Evolutionary conservation across 2,888 invertebrate species (phyloP).

Genomic region (Drosophila antonietae): DNA sequence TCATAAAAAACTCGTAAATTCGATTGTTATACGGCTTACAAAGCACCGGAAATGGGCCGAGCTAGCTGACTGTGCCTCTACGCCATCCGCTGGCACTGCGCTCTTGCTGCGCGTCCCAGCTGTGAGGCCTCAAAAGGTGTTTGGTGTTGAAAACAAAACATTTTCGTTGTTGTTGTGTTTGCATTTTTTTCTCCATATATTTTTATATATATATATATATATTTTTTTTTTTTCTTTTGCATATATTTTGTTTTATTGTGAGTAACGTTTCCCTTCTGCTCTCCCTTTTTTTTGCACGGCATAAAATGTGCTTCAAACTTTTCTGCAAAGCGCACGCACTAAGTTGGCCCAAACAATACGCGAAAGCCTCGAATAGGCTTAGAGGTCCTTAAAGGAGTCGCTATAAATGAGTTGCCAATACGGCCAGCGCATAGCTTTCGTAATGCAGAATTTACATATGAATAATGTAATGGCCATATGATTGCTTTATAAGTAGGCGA

Average conservation of each 20-base stretch:
- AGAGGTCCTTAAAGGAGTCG: constrained; percentile 34
- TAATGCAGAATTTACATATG: constrained; percentile 38
- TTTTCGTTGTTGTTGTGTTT: constrained; percentile 35
- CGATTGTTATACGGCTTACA: constrained; percentile 75
- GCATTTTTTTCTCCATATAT: constrained; percentile 20
- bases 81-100: background rate
- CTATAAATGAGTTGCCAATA: constrained; percentile 48
- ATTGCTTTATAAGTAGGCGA: constrained; percentile 45
- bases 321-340: constrained; percentile 46
- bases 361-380: constrained; percentile 39
- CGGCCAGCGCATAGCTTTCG: constrained; percentile 24
- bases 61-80: constrained; percentile 23
- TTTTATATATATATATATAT: background rate
- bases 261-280: constrained; percentile 27
- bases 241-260: constrained; percentile 52
- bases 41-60: constrained; percentile 71
- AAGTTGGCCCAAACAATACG: constrained; percentile 49
- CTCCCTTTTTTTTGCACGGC: constrained; percentile 36
- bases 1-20: constrained; percentile 77
- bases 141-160: constrained; percentile 75
- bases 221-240: constrained; percentile 3
- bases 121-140: constrained; percentile 66
- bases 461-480: constrained; percentile 54
- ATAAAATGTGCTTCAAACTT: constrained; percentile 70
- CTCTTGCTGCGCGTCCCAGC: constrained; percentile 13